Conservation (phyloP, 2,113 vertebrate species). For the Callopanchax toddi region DNA sequence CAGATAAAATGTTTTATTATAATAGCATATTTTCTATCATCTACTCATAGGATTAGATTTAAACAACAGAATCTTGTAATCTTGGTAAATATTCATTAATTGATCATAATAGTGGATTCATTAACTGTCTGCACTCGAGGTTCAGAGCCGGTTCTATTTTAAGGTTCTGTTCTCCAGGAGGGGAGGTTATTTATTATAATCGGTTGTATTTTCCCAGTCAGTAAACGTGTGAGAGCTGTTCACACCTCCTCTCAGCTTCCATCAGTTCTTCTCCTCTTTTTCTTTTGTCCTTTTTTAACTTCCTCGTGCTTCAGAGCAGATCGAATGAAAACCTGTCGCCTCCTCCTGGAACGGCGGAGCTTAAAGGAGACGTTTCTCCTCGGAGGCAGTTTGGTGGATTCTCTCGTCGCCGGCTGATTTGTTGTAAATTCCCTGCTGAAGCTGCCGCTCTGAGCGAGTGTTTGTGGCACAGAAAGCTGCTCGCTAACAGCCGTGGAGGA, state of each 20-base stretch:
- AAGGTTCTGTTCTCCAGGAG: neutral
- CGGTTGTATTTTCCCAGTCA: neutral
- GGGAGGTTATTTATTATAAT: neutral
- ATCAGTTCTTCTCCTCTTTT: neutral
- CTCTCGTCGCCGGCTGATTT: neutral
- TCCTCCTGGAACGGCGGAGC: conserved; percentile 20
- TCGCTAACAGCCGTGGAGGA: conserved; percentile 43
- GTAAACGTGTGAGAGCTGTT: neutral
- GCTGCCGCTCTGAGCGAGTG: conserved; percentile 49
- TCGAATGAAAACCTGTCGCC: conserved; percentile 28
- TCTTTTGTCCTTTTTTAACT: conserved; percentile 23
- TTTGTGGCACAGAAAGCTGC: conserved; percentile 53
- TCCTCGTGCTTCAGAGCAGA: neutral
- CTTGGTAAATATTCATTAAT: too few relatives aligned
- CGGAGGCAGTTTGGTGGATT: conserved; percentile 20
- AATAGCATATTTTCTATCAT: too few relatives aligned
- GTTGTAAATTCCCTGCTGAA: conserved; percentile 7
- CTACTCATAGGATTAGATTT: too few relatives aligned
- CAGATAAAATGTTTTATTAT: too few relatives aligned
- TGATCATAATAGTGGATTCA: neutral
- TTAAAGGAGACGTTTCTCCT: neutral
- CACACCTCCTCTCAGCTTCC: neutral
- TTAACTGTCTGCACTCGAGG: neutral
- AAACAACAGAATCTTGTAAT: too few relatives aligned
- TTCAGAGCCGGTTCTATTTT: too few relatives aligned